Percentiles rank a stretch among this genome's conserved stretches.
These are phyloP conservation scores for Gastrophysa polygoni DNA, from an alignment of 2,888 invertebrate species.

Conservation along the genomic window DNA sequence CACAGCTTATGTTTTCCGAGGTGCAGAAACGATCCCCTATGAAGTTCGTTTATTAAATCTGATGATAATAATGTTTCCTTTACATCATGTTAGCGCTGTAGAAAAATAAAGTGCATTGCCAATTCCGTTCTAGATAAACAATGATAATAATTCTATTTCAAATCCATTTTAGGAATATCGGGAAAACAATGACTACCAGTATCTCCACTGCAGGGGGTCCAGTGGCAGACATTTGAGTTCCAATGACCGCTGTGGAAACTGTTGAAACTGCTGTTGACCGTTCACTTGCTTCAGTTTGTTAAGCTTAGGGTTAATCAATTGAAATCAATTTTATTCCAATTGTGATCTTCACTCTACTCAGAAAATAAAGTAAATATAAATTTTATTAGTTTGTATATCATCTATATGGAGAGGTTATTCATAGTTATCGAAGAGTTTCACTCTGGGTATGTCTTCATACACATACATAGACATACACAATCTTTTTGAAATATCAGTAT, in stretches of 20 bases:
- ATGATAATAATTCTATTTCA: neutral
- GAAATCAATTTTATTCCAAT: constrained; percentile 39
- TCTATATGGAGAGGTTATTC: no score
- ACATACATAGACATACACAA: no score
- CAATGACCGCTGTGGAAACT: constrained; percentile 23
- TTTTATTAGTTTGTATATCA: constrained; percentile 22
- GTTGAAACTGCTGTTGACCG: constrained; percentile 45
- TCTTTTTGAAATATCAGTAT: no score
- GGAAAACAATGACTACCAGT: constrained; percentile 72
- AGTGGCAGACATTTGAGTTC: constrained; percentile 63
- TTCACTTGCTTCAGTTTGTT: constrained; percentile 54
- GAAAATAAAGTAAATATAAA: constrained; percentile 38
- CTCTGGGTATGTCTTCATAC: no score
- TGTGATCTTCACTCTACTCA: constrained; percentile 37
- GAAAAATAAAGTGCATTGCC: no score
- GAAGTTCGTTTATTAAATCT: no score
- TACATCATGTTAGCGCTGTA: no score
- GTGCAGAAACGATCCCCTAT: no score
- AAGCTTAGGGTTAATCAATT: constrained; percentile 42
- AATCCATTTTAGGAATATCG: constrained; percentile 66
- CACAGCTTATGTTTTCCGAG: no score
- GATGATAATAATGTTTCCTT: no score
- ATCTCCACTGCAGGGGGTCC: constrained; percentile 74
- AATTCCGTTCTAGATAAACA: no score
- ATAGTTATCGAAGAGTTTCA: no score